Evolutionary conservation across 2,888 invertebrate genomes (phyloP), one percentile per base, ranked within the genome.

Genomic region (Drosophila barbarae): DNA sequence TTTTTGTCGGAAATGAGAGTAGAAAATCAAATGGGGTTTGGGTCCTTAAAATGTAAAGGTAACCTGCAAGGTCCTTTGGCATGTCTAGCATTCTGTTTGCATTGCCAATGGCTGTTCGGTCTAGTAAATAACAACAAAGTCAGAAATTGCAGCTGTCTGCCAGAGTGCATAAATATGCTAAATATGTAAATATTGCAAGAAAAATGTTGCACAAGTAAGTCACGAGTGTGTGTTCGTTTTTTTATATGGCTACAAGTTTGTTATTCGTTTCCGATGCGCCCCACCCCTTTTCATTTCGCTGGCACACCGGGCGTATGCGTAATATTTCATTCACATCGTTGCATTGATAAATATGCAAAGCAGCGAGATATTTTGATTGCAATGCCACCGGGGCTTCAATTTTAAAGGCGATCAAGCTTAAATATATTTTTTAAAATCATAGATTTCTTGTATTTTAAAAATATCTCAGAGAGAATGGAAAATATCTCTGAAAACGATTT

Each of bases 61-160:
- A 53, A 54, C 59, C 69, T 75, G 39, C 21, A 51, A 52, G 60
- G 61, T 72, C 70, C 60, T 39, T 69, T 73, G 66, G 63, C 69
- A 63, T 78, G 73, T 74, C 76, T 73, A 74, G 71, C 57, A 77
- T 79, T 68, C 77, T 76, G 76, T 79, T 79, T 79, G 73, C 75
- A 72, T 65, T 82, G 69, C 68, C 80, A 69, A 80, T 74, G 72
- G 63, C 78, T 71, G 78, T 71, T 73, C 74, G 75, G 80, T 83
- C 80, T 83, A 60, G 50, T 67, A 60, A 53, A 49, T 47, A 53
- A 42, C 51, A 61, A 54, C 64, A 64, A 47, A 52, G 61, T 65
- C 72, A 50, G 68, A 68, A 59, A 72, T 73, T 52, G 46, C 56
- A 47, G 50, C 36, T 56, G 56, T 39, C 61, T 66, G 35, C 42